Evolutionary conservation across 2,113 vertebrate genomes (phyloP).

Genomic region (Cebidichthys violaceus): DNA sequence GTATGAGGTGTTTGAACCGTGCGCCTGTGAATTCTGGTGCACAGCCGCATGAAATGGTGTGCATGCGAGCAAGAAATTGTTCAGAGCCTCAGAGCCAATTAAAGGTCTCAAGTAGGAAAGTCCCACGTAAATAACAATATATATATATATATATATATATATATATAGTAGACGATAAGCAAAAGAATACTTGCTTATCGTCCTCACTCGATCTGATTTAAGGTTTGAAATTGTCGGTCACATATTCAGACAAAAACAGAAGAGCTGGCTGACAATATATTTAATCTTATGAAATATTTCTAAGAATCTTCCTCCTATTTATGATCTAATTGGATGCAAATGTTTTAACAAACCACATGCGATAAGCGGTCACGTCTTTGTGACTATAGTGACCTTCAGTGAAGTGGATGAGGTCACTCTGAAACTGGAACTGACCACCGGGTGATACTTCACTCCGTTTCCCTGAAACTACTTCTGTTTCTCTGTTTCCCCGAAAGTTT

Average conservation of each 20-base stretch:
- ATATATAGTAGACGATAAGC: background rate
- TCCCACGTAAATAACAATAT: slow-evolving; percentile 11
- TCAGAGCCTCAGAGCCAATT: slow-evolving; percentile 32
- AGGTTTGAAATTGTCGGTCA: background rate
- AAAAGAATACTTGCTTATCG: background rate
- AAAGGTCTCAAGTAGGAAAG: slow-evolving; percentile 3
- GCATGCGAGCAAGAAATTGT: slow-evolving; percentile 40
- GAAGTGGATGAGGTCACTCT: slow-evolving; percentile 54
- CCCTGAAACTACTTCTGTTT: slow-evolving; percentile 69
- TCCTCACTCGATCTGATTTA: background rate
- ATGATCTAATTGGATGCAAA: background rate
- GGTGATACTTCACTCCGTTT: slow-evolving; percentile 56
- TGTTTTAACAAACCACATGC: background rate
- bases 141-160: background rate
- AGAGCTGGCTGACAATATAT: background rate
- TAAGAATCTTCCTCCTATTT: background rate
- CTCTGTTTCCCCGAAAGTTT: slow-evolving; percentile 53
- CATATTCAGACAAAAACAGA: background rate
- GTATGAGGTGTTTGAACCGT: slow-evolving; percentile 59
- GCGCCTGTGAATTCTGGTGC: slow-evolving; percentile 34
- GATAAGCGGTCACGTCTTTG: background rate
- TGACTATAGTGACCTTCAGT: slow-evolving; percentile 44
- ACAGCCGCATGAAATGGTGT: slow-evolving; percentile 13
- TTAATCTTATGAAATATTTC: background rate
- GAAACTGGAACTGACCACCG: slow-evolving; percentile 73